Percentiles rank a stretch among this genome's conserved stretches.
phyloP scores from a whole-genome alignment of 2,797 vertebrate species.

The Rhynchonycteris naso region DNA sequence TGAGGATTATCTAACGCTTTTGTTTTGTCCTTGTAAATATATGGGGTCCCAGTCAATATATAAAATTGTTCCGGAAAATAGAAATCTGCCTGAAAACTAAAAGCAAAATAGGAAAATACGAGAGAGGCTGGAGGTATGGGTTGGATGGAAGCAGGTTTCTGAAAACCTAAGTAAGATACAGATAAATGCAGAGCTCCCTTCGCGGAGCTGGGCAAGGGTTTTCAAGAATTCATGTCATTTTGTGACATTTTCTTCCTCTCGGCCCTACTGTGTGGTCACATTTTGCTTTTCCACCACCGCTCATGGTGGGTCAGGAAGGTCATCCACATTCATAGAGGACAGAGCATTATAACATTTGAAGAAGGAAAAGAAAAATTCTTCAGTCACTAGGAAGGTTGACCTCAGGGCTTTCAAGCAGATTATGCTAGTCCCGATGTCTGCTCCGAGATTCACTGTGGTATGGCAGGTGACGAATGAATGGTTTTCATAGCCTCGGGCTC shows the following conservation, averaged over 20 bases:
- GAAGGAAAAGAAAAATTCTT: constrained; percentile 34
- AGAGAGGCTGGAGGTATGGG: not conserved
- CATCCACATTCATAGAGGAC: not conserved
- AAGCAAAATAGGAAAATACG: not conserved
- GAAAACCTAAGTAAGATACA: not conserved
- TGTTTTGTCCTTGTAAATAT: constrained; percentile 51
- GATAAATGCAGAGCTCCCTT: not conserved
- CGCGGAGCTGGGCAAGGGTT: not conserved
- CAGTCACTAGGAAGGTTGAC: constrained; percentile 52
- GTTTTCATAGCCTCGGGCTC: constrained; percentile 55
- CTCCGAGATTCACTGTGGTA: constrained; percentile 12
- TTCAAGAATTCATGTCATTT: not conserved
- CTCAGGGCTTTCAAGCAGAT: constrained; percentile 61
- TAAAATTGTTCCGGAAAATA: constrained; percentile 35
- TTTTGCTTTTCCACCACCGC: constrained; percentile 14
- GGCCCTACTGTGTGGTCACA: not conserved
- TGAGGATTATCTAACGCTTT: constrained; percentile 47
- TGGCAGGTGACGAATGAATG: constrained; percentile 52
- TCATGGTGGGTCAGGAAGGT: constrained; percentile 18
- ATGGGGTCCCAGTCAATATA: not conserved
- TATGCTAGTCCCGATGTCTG: constrained; percentile 7
- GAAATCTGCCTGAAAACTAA: constrained; percentile 23
- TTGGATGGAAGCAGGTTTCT: not conserved
- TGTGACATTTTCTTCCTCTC: constrained; percentile 12
- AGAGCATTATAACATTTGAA: not conserved